Percentiles rank a stretch among this genome's conserved stretches.
Evolutionary conservation across 2,888 invertebrate species (phyloP).

Genomic region (Nomada ruficornis): DNA sequence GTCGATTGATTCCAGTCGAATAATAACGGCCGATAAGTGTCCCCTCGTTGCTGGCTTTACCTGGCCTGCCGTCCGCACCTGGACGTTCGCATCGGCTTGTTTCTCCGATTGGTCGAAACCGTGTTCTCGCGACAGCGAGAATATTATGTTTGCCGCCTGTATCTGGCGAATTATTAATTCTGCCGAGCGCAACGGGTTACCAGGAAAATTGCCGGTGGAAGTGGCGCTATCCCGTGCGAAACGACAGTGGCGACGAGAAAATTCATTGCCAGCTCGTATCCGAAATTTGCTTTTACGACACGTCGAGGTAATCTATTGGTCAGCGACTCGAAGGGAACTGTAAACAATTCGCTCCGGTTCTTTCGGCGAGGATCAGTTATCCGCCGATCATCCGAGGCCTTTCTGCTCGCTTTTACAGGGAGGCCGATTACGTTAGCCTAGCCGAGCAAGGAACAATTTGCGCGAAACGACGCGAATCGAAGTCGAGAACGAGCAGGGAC

Average conservation of each 20-base stretch:
- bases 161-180: constrained; percentile 27
- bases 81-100: constrained; percentile 74
- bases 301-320: no score
- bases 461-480: constrained; percentile 9
- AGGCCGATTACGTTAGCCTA: neutral
- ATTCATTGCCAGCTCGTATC: neutral
- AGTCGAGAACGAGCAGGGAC: neutral
- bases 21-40: constrained; percentile 64
- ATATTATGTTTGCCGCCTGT: constrained; percentile 71
- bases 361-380: no score
- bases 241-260: no score
- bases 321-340: no score
- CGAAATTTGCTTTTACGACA: no score
- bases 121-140: constrained; percentile 42
- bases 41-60: constrained; percentile 33
- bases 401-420: neutral
- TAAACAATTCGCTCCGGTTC: no score
- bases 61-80: constrained; percentile 63
- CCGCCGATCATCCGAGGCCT: no score
- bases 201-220: constrained; percentile 9
- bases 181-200: constrained; percentile 8
- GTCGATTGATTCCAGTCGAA: constrained; percentile 67
- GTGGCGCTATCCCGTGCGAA: neutral
- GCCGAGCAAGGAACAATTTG: no score
- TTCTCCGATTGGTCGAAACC: constrained; percentile 66